Base-by-base conservation (phyloP, 2,888 invertebrate genomes). In the Rhyacophila evoluta region DNA sequence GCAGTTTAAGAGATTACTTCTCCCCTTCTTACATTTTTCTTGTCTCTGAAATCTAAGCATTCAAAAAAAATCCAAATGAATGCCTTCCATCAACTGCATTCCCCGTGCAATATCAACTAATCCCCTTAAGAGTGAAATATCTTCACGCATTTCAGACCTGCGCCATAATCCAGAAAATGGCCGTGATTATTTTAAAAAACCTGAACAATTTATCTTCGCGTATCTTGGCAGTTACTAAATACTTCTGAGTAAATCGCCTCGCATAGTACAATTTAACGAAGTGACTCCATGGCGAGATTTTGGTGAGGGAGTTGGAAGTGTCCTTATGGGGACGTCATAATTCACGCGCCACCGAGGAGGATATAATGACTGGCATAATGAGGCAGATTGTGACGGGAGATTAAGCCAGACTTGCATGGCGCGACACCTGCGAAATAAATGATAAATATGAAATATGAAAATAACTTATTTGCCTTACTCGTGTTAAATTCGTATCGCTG, bases 341-440 rank as follows among this genome's bases (percentile, higher is more conserved):
- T 70, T 70, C 70, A 70, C 70, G 29, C 29, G 19, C 29, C 12
- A 70, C 25, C 38, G 36, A 39, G 69, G 19, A 29, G 41, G 73
- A 75, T 78, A 41, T 81, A 81, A 81, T 77, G 81, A 81, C 78
- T 55, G 77, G 76, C 81, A 81, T 81, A 77, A 81, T 76, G 79
- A 75, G 41, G 79, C 41, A 79, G 74, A 74, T 78, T 79, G 74
- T 76, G 72, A 81, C 76, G 78, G 27, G 68, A 68, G 72, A 76
- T 78, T 78, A 80, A 71, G 70, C 29, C 10, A 25, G 55, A 8
- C 55, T 5, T 19, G 10, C 55, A 55, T 6, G 55, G 10, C 19
- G 2, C 55, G 25, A 19, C 10, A 25, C 8, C 25, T 55, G 10
- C 15, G 19, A 25, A 19, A 1, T 19, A 55, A 55, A 10, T 41